Evolutionary conservation across 2,113 vertebrate genomes (phyloP).

Genomic region (Propithecus coquereli): DNA sequence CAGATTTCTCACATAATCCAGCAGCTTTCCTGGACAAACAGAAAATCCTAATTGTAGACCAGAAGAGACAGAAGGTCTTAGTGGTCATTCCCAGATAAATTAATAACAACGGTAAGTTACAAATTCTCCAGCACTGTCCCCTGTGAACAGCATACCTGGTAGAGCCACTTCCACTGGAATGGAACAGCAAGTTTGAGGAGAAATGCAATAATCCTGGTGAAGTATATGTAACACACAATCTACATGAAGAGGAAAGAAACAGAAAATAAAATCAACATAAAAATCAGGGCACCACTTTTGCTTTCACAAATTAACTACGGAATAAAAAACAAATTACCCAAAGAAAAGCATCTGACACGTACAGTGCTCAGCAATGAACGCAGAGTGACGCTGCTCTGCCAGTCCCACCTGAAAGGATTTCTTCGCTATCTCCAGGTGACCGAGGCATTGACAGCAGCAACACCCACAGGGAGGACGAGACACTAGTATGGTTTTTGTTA

Average conservation of each 20-base stretch:
- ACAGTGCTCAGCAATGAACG: not conserved
- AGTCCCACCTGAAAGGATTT: not conserved
- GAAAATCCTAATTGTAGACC: not conserved
- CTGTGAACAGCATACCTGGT: slow-evolving; percentile 83
- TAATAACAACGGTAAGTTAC: accelerated
- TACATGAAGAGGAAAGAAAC: slow-evolving; percentile 54
- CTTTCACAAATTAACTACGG: not conserved
- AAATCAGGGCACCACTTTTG: accelerated
- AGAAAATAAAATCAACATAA: not conserved
- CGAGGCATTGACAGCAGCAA: not conserved
- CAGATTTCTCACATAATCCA: slow-evolving; percentile 53
- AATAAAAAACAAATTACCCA: not conserved
- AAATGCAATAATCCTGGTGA: slow-evolving; percentile 91
- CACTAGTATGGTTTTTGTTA: accelerated
- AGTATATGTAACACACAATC: slow-evolving; percentile 94
- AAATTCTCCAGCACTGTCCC: not conserved
- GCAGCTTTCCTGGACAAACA: slow-evolving; percentile 55
- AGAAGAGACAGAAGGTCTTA: not conserved
- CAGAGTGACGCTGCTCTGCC: accelerated
- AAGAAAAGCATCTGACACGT: not conserved
- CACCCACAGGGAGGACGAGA: accelerated
- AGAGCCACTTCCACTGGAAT: slow-evolving; percentile 94
- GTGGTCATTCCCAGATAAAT: not conserved
- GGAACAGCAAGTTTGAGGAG: slow-evolving; percentile 91
- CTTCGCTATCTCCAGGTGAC: not conserved